These are phyloP conservation scores for Apus apus DNA, from an alignment of 2,113 vertebrate genomes.

Conservation along the genomic window DNA sequence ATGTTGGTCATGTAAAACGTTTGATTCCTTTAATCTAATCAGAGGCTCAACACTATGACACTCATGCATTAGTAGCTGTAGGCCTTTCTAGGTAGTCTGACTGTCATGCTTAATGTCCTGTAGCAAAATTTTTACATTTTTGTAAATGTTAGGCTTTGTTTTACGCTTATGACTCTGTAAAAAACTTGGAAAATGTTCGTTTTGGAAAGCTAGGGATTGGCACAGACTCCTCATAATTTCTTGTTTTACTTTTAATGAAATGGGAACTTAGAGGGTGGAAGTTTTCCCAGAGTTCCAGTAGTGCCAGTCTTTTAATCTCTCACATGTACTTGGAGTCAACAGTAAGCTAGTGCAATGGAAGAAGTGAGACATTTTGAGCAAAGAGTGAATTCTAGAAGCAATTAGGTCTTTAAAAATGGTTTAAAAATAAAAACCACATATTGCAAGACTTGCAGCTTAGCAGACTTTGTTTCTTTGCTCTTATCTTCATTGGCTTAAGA, in stretches of 20 bases:
- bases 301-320: not conserved
- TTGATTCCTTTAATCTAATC: not conserved
- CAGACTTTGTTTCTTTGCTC: not conserved
- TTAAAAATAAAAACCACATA: not conserved
- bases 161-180: not conserved
- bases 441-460: not conserved
- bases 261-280: not conserved
- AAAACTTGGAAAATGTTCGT: not conserved
- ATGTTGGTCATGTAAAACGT: not conserved
- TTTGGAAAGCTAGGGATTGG: not conserved
- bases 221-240: not conserved
- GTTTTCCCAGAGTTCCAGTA: not conserved
- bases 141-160: not conserved
- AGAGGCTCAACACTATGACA: accelerated
- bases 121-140: not conserved
- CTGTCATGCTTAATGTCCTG: not conserved
- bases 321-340: accelerated
- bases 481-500: not conserved
- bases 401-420: not conserved
- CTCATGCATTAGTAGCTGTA: not conserved
- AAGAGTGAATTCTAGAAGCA: not conserved
- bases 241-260: not conserved
- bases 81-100: not conserved
- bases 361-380: not conserved
- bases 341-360: not conserved